These are phyloP conservation scores for Ichneumoninae sp. DNA, from an alignment of 2,888 invertebrate species.

Conservation along the genomic window DNA sequence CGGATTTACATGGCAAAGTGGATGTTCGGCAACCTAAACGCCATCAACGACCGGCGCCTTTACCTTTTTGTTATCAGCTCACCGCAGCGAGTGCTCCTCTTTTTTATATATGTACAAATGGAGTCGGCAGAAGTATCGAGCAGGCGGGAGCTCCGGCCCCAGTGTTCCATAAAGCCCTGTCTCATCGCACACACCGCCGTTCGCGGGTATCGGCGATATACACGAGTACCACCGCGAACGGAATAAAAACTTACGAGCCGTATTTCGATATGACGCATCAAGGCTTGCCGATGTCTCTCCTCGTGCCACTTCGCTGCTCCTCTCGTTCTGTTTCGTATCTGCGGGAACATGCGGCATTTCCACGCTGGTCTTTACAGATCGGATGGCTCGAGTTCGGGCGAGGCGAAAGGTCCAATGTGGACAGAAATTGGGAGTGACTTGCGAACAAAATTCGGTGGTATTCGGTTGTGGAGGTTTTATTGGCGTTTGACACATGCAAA, in stretches of 20 bases:
- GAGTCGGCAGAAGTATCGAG: slow-evolving; percentile 58
- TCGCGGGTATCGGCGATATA: slow-evolving; percentile 52
- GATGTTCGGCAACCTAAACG: slow-evolving; percentile 46
- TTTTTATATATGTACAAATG: slow-evolving; percentile 40
- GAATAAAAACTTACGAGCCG: slow-evolving; percentile 74
- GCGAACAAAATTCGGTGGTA: neutral
- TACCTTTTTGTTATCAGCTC: slow-evolving; percentile 77
- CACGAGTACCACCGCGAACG: slow-evolving; percentile 64
- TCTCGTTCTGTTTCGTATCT: slow-evolving; percentile 46
- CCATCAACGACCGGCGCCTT: slow-evolving; percentile 25
- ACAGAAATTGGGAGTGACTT: neutral
- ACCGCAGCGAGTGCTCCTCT: slow-evolving; percentile 53
- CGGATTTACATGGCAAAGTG: slow-evolving; percentile 64
- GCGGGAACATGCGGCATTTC: slow-evolving; percentile 62
- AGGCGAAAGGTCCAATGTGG: neutral
- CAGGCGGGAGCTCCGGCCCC: slow-evolving; percentile 21
- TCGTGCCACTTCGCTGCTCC: slow-evolving; percentile 57
- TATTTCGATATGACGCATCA: slow-evolving; percentile 73
- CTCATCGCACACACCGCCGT: slow-evolving; percentile 23
- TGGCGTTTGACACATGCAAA: neutral
- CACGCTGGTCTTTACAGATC: neutral
- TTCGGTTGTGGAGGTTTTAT: neutral
- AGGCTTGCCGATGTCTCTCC: slow-evolving; percentile 67
- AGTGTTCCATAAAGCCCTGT: slow-evolving; percentile 19
- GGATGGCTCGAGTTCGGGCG: neutral